These are phyloP conservation scores for Meloidogyne chitwoodi DNA, from an alignment of 1,140 invertebrate genomes.

Conservation along the genomic window DNA sequence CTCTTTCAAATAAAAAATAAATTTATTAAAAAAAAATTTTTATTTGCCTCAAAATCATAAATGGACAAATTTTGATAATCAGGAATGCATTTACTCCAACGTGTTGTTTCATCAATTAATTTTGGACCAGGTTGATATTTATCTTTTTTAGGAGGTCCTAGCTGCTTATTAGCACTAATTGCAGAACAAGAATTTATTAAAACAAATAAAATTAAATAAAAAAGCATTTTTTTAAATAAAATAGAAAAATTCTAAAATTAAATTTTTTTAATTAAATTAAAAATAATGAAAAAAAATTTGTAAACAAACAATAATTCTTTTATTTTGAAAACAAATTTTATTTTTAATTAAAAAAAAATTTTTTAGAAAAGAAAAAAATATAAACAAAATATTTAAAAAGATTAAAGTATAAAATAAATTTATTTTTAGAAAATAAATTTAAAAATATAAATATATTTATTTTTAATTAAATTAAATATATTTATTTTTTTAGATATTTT, in stretches of 20 bases:
- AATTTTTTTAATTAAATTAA: no score
- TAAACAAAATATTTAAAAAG: no score
- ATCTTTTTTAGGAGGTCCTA: constrained; percentile 2
- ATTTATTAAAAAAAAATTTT: constrained; percentile 1
- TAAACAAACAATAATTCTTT: no score
- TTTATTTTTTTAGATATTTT: no score
- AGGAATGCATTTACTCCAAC: constrained; percentile 53
- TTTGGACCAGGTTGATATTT: constrained; percentile 46
- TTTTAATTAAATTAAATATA: no score
- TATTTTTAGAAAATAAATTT: no score
- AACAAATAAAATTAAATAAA: background rate
- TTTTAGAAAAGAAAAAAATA: no score
- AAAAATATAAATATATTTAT: no score
- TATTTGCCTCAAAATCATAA: constrained; percentile 55
- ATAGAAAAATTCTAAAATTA: background rate
- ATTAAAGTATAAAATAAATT: no score
- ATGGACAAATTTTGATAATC: constrained; percentile 46
- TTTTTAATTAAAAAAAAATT: no score
- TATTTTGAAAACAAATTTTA: no score
- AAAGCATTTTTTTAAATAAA: background rate
- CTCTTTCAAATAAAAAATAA: background rate
- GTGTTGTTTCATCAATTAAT: constrained; percentile 57
- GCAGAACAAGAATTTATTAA: background rate
- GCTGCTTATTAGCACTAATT: background rate
- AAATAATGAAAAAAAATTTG: no score